phyloP scores from a whole-genome alignment of 2,888 invertebrate species.

The Congeria kusceri region DNA sequence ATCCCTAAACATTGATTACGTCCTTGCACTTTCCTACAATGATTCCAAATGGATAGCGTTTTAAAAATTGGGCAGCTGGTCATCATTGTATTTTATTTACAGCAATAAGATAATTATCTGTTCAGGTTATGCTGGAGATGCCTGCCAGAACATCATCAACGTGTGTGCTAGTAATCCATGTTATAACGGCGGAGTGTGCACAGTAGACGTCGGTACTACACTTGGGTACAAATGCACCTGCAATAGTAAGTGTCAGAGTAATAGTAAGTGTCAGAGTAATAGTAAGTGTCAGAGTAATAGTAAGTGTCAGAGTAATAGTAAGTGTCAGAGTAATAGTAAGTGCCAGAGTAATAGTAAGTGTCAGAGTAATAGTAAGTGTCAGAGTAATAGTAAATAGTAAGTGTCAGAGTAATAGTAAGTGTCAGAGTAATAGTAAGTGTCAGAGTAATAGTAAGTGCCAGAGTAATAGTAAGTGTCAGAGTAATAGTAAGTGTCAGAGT shows the following conservation, averaged over 20 bases:
- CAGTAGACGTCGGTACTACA: slow-evolving; percentile 7
- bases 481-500: slow-evolving; percentile 52
- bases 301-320: slow-evolving; percentile 32
- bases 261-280: slow-evolving; percentile 49
- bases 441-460: too few species aligned
- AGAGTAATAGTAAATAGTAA: too few species aligned
- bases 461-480: slow-evolving; percentile 57
- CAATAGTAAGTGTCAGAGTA: slow-evolving; percentile 52
- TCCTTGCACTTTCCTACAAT: too few species aligned
- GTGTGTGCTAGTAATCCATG: slow-evolving; percentile 74
- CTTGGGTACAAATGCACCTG: slow-evolving; percentile 69
- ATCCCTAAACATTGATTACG: too few species aligned
- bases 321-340: too few species aligned
- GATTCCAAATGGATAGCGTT: too few species aligned
- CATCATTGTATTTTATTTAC: neutral
- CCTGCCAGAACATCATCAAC: slow-evolving; percentile 60
- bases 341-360: slow-evolving; percentile 66
- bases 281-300: slow-evolving; percentile 54
- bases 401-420: slow-evolving; percentile 52
- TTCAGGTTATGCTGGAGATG: slow-evolving; percentile 71
- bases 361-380: too few species aligned
- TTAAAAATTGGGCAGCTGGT: neutral
- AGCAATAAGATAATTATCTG: neutral
- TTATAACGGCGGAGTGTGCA: slow-evolving; percentile 71
- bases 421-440: too few species aligned